Conservation (phyloP, 2,888 invertebrate genomes). For the Ametastegia equiseti region DNA sequence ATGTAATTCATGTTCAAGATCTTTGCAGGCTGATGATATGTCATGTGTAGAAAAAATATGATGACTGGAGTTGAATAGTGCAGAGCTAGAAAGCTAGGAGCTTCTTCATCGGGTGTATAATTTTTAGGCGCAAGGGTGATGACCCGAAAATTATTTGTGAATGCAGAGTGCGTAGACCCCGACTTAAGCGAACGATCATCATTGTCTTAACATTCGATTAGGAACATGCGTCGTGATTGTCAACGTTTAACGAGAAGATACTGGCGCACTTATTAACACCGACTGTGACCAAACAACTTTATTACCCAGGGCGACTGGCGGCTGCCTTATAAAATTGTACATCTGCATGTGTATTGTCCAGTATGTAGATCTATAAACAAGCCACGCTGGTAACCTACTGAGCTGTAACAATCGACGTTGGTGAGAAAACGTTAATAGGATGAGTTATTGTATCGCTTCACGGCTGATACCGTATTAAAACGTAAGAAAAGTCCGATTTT, state of each 20-base stretch:
- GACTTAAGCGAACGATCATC: slow-evolving; percentile 41
- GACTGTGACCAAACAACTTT: slow-evolving; percentile 34
- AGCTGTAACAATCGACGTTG: too few relatives aligned
- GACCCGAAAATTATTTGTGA: slow-evolving; percentile 23
- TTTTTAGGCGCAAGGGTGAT: neutral
- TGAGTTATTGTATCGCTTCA: too few relatives aligned
- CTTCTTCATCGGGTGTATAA: neutral
- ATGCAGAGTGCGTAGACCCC: slow-evolving; percentile 46
- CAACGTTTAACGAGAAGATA: slow-evolving; percentile 44
- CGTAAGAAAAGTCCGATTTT: too few relatives aligned
- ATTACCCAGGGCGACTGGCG: slow-evolving; percentile 18
- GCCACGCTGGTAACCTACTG: neutral
- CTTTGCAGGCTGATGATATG: too few relatives aligned
- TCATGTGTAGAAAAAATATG: neutral
- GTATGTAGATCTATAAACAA: neutral
- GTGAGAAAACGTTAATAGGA: too few relatives aligned
- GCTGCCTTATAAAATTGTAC: neutral
- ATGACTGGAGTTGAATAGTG: neutral
- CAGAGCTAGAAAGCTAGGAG: too few relatives aligned
- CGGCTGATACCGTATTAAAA: too few relatives aligned
- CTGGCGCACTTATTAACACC: slow-evolving; percentile 45
- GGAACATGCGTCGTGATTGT: slow-evolving; percentile 43
- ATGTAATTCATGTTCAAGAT: too few relatives aligned
- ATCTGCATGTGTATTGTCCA: too few relatives aligned
- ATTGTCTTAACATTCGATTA: slow-evolving; percentile 45